A percentile compares a stretch with the other conserved stretches of the same genome.
Conservation (phyloP, 1,140 invertebrate genomes). For the Paracyclopina nana region DNA sequence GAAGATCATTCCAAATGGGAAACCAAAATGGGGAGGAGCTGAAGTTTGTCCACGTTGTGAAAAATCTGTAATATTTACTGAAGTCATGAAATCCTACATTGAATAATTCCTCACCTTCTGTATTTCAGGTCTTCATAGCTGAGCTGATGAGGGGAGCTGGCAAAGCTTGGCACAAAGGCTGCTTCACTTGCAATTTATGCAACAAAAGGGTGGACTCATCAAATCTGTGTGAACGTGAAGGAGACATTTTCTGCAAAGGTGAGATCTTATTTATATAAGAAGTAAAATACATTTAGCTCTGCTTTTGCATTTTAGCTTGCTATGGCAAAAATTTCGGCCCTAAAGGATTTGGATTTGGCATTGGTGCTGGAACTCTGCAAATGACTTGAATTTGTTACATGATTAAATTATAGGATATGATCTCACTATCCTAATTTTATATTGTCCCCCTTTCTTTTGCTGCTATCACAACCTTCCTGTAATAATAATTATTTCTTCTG, state of each 20-base stretch:
- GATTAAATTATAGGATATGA: too few species aligned
- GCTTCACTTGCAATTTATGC: constrained; percentile 23
- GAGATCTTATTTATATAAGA: constrained; percentile 21
- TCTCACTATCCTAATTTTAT: too few species aligned
- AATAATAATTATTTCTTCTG: too few species aligned
- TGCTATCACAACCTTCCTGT: too few species aligned
- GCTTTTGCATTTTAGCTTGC: constrained; percentile 39
- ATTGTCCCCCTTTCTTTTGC: too few species aligned
- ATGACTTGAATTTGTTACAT: too few species aligned
- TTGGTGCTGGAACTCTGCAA: constrained; percentile 70
- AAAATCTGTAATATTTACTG: constrained; percentile 7
- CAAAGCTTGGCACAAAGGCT: constrained; percentile 16
- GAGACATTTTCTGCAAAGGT: constrained; percentile 34
- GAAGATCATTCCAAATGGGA: not conserved
- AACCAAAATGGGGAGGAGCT: constrained; percentile 23
- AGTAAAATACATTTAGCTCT: constrained; percentile 2
- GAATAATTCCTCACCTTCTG: not conserved
- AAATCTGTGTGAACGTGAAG: constrained; percentile 29
- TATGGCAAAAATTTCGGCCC: constrained; percentile 83
- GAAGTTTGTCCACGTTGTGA: constrained; percentile 26
- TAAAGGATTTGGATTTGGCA: constrained; percentile 79
- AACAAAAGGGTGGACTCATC: constrained; percentile 30
- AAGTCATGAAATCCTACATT: not conserved
- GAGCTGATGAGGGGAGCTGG: constrained; percentile 17
- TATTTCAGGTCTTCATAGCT: constrained; percentile 10